These are phyloP conservation scores for Tinea trinotella DNA, from an alignment of 2,888 invertebrate species.

Conservation along the genomic window DNA sequence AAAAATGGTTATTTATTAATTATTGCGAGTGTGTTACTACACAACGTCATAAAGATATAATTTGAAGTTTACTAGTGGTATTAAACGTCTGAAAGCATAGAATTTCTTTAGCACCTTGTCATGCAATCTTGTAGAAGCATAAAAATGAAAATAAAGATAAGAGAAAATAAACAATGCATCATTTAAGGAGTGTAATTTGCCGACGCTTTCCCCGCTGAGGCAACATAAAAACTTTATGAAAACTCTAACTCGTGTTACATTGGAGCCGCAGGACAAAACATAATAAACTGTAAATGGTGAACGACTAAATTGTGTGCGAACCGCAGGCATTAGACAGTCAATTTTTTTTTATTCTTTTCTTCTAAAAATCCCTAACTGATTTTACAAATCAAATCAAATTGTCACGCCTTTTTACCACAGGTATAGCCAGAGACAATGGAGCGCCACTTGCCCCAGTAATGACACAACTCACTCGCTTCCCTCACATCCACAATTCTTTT, in stretches of 20 bases:
- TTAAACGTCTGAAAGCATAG: not conserved
- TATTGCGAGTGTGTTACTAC: too few species aligned
- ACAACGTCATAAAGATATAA: too few species aligned
- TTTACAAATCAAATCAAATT: too few species aligned
- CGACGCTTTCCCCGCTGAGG: constrained; percentile 35
- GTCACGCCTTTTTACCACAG: too few species aligned
- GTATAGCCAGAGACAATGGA: too few species aligned
- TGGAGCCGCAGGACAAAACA: constrained; percentile 32
- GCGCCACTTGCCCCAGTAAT: too few species aligned
- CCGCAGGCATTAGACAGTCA: not conserved
- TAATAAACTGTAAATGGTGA: constrained; percentile 29
- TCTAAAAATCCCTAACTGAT: too few species aligned
- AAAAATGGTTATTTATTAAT: too few species aligned
- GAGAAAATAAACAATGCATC: constrained; percentile 34
- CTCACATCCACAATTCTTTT: too few species aligned
- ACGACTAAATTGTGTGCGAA: not conserved
- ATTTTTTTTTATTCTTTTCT: not conserved
- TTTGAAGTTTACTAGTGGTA: not conserved
- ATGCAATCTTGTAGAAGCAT: constrained; percentile 1
- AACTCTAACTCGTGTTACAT: constrained; percentile 30
- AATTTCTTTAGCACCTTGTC: constrained; percentile 1
- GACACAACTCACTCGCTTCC: too few species aligned
- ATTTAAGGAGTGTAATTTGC: constrained; percentile 44
- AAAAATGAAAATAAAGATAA: constrained; percentile 14
- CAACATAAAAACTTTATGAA: constrained; percentile 62